These are phyloP conservation scores for Holacanthus passer DNA, from an alignment of 2,113 vertebrate genomes.

Conservation along the genomic window DNA sequence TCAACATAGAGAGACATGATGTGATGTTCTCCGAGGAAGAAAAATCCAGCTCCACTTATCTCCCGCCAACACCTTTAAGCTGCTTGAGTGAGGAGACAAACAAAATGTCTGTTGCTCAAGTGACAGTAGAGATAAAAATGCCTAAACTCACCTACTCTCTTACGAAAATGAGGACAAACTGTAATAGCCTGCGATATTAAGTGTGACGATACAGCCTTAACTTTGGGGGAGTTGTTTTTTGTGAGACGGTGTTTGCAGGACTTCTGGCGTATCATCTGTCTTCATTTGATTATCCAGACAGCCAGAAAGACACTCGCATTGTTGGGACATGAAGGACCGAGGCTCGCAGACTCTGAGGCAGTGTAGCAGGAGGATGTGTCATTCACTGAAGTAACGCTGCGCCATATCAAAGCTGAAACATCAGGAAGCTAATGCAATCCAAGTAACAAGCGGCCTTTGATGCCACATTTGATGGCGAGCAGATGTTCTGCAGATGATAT, in stretches of 20 bases:
- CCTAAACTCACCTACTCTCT: conserved; percentile 47
- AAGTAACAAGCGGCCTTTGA: conserved; percentile 70
- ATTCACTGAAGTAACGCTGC: conserved; percentile 55
- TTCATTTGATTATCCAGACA: conserved; percentile 75
- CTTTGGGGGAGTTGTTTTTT: conserved; percentile 30
- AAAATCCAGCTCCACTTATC: conserved; percentile 68
- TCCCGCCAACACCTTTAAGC: conserved; percentile 69
- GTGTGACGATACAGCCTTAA: conserved; percentile 35
- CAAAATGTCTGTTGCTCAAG: conserved; percentile 55
- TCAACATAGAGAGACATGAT: conserved; percentile 43
- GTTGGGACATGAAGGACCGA: conserved; percentile 50
- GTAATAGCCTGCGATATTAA: conserved; percentile 39
- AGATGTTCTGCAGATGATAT: conserved; percentile 70
- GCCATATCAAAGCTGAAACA: conserved; percentile 66
- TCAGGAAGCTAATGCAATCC: conserved; percentile 70
- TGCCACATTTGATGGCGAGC: conserved; percentile 64
- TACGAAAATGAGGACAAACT: conserved; percentile 31
- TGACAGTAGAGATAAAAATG: conserved; percentile 61
- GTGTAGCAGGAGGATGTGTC: conserved; percentile 43
- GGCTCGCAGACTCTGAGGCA: conserved; percentile 38
- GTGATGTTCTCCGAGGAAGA: conserved; percentile 46
- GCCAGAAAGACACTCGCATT: conserved; percentile 47
- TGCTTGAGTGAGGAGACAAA: conserved; percentile 61
- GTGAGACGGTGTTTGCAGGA: conserved; percentile 37
- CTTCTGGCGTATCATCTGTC: conserved; percentile 58